A percentile compares a stretch with the other conserved stretches of the same genome.
phyloP scores from a whole-genome alignment of 2,888 invertebrate genomes.

The Melanotus villosus region DNA sequence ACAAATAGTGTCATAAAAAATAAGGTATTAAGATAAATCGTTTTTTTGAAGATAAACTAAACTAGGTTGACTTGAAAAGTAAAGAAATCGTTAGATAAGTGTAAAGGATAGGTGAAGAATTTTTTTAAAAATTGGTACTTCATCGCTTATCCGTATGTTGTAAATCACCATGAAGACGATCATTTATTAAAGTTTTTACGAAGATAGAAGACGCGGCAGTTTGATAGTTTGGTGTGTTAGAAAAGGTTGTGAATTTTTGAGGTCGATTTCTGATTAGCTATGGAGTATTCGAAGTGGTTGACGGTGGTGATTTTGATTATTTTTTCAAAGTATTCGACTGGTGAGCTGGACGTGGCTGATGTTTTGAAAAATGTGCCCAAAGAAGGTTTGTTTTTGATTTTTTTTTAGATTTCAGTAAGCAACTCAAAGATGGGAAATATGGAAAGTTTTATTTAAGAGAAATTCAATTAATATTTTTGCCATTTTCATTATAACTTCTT shows the following conservation, averaged over 20 bases:
- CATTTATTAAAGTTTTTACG: no score
- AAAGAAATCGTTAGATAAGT: conserved; percentile 1
- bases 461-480: no score
- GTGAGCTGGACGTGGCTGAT: not conserved
- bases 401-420: not conserved
- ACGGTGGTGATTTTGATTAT: not conserved
- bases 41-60: conserved; percentile 4
- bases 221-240: not conserved
- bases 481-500: no score
- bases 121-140: not conserved
- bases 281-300: not conserved
- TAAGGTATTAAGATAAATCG: conserved; percentile 17
- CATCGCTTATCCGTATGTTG: not conserved
- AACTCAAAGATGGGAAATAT: not conserved
- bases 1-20: conserved; percentile 2
- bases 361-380: not conserved
- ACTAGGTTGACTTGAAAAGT: not conserved
- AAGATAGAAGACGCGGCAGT: not conserved
- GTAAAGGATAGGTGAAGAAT: not conserved
- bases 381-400: not conserved
- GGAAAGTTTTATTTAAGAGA: not conserved
- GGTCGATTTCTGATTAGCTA: no score
- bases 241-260: no score
- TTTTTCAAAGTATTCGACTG: no score
- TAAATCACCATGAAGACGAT: not conserved